These are phyloP conservation scores for Caranx ignobilis DNA, from an alignment of 2,113 vertebrate species.

Conservation along the genomic window DNA sequence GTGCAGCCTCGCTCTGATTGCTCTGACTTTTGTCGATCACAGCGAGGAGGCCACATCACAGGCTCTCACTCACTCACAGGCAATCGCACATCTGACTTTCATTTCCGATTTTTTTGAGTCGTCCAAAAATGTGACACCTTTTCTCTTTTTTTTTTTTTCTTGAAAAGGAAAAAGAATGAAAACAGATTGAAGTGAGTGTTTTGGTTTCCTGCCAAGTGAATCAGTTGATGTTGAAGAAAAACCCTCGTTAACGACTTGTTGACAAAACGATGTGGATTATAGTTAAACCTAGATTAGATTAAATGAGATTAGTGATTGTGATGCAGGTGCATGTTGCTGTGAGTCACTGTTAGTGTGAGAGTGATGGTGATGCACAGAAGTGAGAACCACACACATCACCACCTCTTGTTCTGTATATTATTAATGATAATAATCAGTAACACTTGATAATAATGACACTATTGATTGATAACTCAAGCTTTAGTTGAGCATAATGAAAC, in stretches of 20 bases:
- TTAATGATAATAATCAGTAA: too few species aligned
- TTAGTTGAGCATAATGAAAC: too few species aligned
- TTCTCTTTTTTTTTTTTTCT: background rate
- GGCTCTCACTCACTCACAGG: slow-evolving; percentile 11
- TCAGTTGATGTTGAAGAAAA: background rate
- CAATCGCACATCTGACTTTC: slow-evolving; percentile 25
- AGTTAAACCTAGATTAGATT: slow-evolving; percentile 10
- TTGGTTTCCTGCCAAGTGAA: background rate
- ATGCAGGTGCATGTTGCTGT: background rate
- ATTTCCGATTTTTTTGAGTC: background rate
- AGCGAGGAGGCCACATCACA: slow-evolving; percentile 13
- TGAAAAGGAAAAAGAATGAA: too few species aligned
- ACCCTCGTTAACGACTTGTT: slow-evolving; percentile 4
- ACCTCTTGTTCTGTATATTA: too few species aligned
- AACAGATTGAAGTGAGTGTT: background rate
- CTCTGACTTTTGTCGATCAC: slow-evolving; percentile 36
- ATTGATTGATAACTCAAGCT: too few species aligned
- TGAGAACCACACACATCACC: background rate
- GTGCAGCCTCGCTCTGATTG: slow-evolving; percentile 59
- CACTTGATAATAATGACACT: too few species aligned
- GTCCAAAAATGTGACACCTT: slow-evolving; percentile 1
- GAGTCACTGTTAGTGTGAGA: background rate
- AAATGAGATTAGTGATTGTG: slow-evolving; percentile 10
- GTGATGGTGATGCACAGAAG: background rate
- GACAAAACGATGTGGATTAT: slow-evolving; percentile 14